These are phyloP conservation scores for Coregonus sp. DNA, from an alignment of 2,797 vertebrate genomes.

Conservation along the genomic window DNA sequence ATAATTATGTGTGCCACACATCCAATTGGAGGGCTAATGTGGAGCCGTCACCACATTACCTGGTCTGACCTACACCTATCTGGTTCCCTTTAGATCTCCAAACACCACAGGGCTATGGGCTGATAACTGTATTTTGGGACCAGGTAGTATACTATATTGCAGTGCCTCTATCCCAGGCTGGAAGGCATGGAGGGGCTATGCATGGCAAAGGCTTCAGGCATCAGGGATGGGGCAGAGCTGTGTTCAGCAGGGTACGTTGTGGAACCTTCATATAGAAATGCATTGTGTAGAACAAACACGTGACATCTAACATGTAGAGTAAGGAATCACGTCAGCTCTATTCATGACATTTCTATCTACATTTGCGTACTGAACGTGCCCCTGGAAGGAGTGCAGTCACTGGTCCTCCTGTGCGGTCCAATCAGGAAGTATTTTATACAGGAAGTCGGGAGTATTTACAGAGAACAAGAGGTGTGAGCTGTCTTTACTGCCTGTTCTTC, in stretches of 20 bases:
- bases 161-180: constrained; percentile 55
- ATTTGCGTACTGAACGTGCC: neutral
- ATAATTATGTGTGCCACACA: neutral
- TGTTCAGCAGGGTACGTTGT: neutral
- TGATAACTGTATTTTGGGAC: constrained; percentile 9
- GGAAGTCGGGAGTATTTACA: constrained; percentile 70
- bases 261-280: neutral
- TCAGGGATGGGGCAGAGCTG: constrained; percentile 3
- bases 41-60: neutral
- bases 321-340: neutral
- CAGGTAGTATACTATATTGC: constrained; percentile 48
- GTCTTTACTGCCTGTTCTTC: constrained; percentile 91
- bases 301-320: neutral
- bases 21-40: too few relatives aligned
- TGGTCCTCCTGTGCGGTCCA: constrained; percentile 64
- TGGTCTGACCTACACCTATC: neutral
- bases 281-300: neutral
- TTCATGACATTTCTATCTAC: neutral
- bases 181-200: constrained; percentile 24
- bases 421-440: constrained; percentile 65
- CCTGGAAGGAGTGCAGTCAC: constrained; percentile 59
- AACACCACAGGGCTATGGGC: neutral
- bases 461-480: constrained; percentile 15
- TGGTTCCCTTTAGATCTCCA: neutral
- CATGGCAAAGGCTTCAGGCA: constrained; percentile 53